These are phyloP conservation scores for Danio jaintianensis DNA, from an alignment of 2,797 vertebrate species.

Conservation along the genomic window DNA sequence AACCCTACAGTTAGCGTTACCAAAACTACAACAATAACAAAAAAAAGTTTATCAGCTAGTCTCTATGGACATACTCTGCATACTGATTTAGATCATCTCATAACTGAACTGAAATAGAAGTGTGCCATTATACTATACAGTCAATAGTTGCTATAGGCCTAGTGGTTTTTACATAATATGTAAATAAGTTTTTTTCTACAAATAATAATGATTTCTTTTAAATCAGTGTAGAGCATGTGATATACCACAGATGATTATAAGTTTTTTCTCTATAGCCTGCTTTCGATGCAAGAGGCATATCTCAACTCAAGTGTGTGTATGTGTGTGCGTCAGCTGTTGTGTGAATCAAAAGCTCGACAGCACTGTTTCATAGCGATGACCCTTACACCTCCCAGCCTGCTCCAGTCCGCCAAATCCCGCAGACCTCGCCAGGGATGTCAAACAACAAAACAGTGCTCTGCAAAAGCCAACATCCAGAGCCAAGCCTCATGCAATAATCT, in stretches of 20 bases:
- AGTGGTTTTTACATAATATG: not conserved
- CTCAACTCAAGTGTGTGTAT: slow-evolving; percentile 5
- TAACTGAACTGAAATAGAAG: too few species aligned
- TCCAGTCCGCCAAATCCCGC: slow-evolving; percentile 8
- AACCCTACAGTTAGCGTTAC: too few species aligned
- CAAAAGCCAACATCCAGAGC: slow-evolving; percentile 32
- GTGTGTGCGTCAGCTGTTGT: slow-evolving; percentile 41
- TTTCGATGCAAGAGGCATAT: slow-evolving; percentile 31
- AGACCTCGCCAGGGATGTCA: slow-evolving; percentile 42
- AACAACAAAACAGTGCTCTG: slow-evolving; percentile 42
- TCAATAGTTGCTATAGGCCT: too few species aligned
- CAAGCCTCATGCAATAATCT: slow-evolving; percentile 16
- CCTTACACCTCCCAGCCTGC: slow-evolving; percentile 44
- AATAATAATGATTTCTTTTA: not conserved
- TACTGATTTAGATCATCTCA: too few species aligned
- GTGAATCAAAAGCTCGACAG: slow-evolving; percentile 47
- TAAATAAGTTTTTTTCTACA: not conserved
- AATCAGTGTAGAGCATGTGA: not conserved
- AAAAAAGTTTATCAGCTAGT: too few species aligned
- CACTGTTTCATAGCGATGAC: slow-evolving; percentile 41
- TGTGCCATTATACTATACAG: too few species aligned
- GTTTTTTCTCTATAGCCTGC: slow-evolving; percentile 19
- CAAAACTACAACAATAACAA: too few species aligned
- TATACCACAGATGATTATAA: not conserved
- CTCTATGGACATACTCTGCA: too few species aligned